Evolutionary conservation across 2,888 invertebrate genomes (phyloP).

Genomic region (Glyphotaelius pellucidus): DNA sequence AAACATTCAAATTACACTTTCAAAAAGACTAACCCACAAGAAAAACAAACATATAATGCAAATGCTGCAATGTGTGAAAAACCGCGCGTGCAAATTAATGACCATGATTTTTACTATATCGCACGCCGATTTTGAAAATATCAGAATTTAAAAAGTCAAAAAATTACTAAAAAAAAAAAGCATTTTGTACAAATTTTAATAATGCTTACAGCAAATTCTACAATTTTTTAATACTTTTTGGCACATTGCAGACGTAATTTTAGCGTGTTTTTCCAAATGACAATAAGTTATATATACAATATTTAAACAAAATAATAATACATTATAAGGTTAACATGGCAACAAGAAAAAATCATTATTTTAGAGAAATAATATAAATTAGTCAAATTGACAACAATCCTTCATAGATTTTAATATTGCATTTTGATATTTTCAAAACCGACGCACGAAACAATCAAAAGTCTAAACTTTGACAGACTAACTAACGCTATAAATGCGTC

Average conservation of each 20-base stretch:
- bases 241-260: constrained; percentile 2
- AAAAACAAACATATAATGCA: not conserved
- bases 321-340: not conserved
- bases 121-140: not conserved
- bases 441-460: not conserved
- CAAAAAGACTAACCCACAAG: not conserved
- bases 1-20: not conserved
- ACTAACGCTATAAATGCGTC: constrained; percentile 22
- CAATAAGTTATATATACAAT: not conserved
- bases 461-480: not conserved
- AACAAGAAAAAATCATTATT: not conserved
- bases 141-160: not conserved
- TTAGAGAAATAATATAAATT: not conserved
- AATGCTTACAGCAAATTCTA: not conserved
- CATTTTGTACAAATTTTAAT: not conserved
- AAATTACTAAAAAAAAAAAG: not conserved
- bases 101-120: not conserved
- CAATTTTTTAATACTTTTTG: not conserved
- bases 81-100: not conserved
- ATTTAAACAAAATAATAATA: constrained; percentile 2
- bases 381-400: not conserved
- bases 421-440: not conserved
- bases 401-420: not conserved
- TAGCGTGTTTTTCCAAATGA: not conserved
- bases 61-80: not conserved